Conservation (phyloP, 64 coral and sea anemone genomes). For the Porites lutea region DNA sequence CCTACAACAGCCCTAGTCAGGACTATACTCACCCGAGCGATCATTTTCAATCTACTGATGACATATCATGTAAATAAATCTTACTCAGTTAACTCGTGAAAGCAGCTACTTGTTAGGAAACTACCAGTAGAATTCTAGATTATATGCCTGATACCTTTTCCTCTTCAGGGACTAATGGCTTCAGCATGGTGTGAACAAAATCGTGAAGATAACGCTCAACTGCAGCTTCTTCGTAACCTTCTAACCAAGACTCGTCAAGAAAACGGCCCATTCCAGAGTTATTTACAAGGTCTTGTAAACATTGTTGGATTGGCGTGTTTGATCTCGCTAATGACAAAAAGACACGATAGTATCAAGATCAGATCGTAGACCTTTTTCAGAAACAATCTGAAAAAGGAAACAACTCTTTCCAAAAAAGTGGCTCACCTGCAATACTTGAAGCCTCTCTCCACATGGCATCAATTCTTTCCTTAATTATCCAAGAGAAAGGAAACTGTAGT, state of each 20-base stretch:
- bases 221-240: slow-evolving; percentile 49
- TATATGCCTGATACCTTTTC: slow-evolving; percentile 20
- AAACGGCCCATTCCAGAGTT: background rate
- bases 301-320: slow-evolving; percentile 27
- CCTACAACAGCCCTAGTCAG: no score
- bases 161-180: slow-evolving; percentile 38
- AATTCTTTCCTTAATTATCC: slow-evolving; percentile 76
- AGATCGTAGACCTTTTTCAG: no score
- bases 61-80: no score
- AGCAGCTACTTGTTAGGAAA: no score
- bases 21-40: no score
- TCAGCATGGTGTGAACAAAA: slow-evolving; percentile 58
- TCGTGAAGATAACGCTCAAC: slow-evolving; percentile 59
- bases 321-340: slow-evolving; percentile 3
- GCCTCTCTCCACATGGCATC: slow-evolving; percentile 66
- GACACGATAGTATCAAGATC: no score
- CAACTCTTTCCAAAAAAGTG: no score
- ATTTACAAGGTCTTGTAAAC: background rate
- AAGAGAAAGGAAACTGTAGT: slow-evolving; percentile 79
- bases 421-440: slow-evolving; percentile 54
- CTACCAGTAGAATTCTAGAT: background rate
- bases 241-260: slow-evolving; percentile 8
- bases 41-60: no score
- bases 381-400: no score
- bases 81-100: no score